Evolutionary conservation across 37 sponge, comb jelly and placozoan genomes (phyloP), one percentile per base, ranked within the genome.

Genomic region (Cliona cf. orientalis): DNA sequence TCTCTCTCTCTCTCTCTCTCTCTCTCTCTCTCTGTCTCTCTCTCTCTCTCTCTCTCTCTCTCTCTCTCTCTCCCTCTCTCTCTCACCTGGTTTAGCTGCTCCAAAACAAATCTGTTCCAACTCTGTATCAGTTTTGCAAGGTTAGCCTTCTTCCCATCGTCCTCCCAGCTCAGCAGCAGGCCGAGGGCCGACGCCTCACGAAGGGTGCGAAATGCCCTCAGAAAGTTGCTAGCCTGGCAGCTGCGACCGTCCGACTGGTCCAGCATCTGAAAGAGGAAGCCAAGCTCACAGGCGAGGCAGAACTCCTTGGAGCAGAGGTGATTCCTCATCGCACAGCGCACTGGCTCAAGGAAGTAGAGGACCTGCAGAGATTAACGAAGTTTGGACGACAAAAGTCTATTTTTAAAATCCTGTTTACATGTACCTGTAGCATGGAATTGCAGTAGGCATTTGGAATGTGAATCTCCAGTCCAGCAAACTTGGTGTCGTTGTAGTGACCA

Each of bases 391-490:
- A n/a, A n/a, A n/a, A n/a, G n/a, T n/a, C n/a, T n/a, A n/a, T n/a
- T n/a, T n/a, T n/a, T n/a, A n/a, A 67, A 9, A 61, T 61, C 53
- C 3, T 26, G 29, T 25, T 3, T 17, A 1, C 37, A 5, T 44
- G 68, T 19, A 91, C 95, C 89, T 91, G 94, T 17, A 94, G 71
- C 95, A 94, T 91, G 39, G 92, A 85, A 72, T 94, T 94, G 63
- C 95, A 94, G 74, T 94, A 94, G 1, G 95, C 91, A 69, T 94
- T 94, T n/a, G 92, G 93, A 3, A 87, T 89, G 67, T 93, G 89
- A 33, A 86, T 90, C 72, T 94, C 95, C 75, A 94, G 72, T 4
- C 95, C 95, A 74, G 95, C 90, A 84, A 87, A 94, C 22, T 76
- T 84, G 29, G 93, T 87, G 39, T 49, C 73, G 33, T 94, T 94